Evolutionary conservation across 2,888 invertebrate genomes (phyloP).

Genomic region (Darwinula stevensoni): DNA sequence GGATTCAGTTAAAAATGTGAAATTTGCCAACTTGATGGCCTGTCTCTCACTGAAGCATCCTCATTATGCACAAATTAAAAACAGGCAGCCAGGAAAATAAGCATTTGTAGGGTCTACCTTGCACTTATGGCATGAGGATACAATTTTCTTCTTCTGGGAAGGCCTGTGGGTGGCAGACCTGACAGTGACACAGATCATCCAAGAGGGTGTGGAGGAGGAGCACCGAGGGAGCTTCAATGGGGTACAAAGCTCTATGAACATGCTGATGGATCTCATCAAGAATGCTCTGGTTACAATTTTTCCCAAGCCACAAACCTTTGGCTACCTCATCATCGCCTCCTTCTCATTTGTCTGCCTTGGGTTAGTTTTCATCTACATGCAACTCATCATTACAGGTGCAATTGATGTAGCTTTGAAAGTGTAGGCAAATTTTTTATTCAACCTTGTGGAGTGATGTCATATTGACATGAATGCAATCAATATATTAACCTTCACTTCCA

Average conservation of each 20-base stretch:
- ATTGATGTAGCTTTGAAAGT: no score
- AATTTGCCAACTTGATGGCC: no score
- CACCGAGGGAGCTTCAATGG: constrained; percentile 21
- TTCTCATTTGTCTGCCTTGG: constrained; percentile 13
- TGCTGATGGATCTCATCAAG: constrained; percentile 20
- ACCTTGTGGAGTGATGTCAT: no score
- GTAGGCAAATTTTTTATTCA: no score
- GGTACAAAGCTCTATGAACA: constrained; percentile 22
- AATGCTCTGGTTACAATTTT: constrained; percentile 19
- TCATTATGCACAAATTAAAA: no score
- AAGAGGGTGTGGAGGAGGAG: constrained; percentile 18
- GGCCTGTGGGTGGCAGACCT: constrained; percentile 24
- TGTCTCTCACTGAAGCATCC: no score
- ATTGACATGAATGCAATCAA: no score
- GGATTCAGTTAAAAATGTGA: no score
- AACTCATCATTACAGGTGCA: no score
- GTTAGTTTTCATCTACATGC: constrained; percentile 5
- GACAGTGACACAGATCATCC: constrained; percentile 21
- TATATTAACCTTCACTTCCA: no score
- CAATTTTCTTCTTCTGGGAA: constrained; percentile 9
- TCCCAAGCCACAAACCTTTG: constrained; percentile 19
- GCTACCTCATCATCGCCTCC: constrained; percentile 19
- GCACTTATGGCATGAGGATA: constrained; percentile 4
- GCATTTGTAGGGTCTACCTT: not conserved
- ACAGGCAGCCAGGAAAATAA: no score